Percentiles rank a stretch among this genome's conserved stretches.
These are phyloP conservation scores for Magallana angulata DNA, from an alignment of 1,140 invertebrate species.

Conservation along the genomic window DNA sequence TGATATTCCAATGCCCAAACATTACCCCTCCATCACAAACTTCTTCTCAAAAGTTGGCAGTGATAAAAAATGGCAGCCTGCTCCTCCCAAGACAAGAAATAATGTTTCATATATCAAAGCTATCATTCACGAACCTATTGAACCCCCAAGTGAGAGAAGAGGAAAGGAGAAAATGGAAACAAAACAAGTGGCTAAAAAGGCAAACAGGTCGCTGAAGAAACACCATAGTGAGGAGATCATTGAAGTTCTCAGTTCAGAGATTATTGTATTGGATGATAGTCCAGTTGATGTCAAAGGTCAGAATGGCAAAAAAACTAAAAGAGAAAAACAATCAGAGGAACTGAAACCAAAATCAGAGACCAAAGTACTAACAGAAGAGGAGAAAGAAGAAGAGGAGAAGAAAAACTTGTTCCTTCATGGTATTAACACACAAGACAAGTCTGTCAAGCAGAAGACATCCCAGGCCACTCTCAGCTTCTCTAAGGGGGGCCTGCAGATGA, in stretches of 20 bases:
- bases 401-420: constrained; percentile 2
- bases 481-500: constrained; percentile 47
- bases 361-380: not conserved
- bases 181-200: not conserved
- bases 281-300: not conserved
- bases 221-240: not conserved
- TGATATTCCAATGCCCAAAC: constrained; percentile 39
- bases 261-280: constrained; percentile 6
- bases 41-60: constrained; percentile 52
- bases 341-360: not conserved
- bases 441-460: constrained; percentile 52
- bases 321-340: not conserved
- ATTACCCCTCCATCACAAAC: constrained; percentile 52
- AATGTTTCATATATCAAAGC: constrained; percentile 44
- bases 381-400: not conserved
- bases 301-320: not conserved
- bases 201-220: not conserved
- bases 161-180: not conserved
- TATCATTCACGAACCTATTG: constrained; percentile 50
- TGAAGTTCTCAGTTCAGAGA: not conserved
- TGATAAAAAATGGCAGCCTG: not conserved
- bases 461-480: constrained; percentile 58
- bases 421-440: not conserved
- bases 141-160: not conserved
- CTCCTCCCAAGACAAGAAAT: not conserved